phyloP scores from a whole-genome alignment of 2,797 vertebrate genomes.

The Neopelma chrysocephalum region DNA sequence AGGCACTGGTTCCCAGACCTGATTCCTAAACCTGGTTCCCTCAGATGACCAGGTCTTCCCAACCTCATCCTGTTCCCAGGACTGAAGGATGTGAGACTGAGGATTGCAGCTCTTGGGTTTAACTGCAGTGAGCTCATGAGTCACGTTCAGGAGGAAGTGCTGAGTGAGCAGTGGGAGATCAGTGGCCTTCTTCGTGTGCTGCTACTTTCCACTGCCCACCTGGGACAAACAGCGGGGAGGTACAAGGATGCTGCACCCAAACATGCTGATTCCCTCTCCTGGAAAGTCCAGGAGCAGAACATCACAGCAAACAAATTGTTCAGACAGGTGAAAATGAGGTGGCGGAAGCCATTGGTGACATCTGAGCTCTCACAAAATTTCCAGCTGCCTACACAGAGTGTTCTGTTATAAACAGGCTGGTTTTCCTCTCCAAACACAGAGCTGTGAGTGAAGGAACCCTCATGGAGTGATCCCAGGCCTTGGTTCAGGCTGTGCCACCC shows the following conservation, averaged over 20 bases:
- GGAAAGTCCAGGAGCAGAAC: neutral
- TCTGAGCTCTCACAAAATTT: neutral
- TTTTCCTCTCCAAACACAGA: neutral
- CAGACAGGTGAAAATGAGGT: neutral
- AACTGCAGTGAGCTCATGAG: neutral
- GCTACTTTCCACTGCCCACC: neutral
- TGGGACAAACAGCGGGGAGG: neutral
- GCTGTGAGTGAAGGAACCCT: neutral
- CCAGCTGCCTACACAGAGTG: constrained; percentile 21
- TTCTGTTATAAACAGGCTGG: neutral
- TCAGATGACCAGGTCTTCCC: neutral
- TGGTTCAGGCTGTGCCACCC: neutral
- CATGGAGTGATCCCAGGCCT: neutral
- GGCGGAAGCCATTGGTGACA: neutral
- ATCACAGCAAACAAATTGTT: neutral
- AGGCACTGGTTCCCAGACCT: neutral
- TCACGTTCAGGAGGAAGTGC: neutral
- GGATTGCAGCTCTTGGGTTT: neutral
- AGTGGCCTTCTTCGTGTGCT: neutral
- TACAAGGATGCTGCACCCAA: neutral
- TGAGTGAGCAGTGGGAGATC: neutral
- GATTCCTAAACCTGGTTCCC: neutral
- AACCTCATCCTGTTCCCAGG: neutral
- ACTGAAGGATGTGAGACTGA: neutral
- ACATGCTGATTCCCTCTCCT: neutral